Evolutionary conservation across 2,797 vertebrate species (phyloP).

Genomic region (Emydoidea blandingii): DNA sequence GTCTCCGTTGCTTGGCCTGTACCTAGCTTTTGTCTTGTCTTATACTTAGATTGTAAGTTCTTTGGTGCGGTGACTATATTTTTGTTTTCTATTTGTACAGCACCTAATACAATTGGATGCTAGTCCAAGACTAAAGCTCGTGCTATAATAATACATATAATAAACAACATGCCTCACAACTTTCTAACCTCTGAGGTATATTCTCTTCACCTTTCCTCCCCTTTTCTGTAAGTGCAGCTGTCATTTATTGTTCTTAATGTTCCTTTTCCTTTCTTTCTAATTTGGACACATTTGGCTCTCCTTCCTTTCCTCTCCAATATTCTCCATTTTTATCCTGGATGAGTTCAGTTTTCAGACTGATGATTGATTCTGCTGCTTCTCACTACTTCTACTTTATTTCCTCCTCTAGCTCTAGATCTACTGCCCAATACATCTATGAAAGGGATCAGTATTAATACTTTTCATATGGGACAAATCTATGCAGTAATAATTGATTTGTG

Average conservation of each 20-base stretch:
- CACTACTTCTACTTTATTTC: background rate
- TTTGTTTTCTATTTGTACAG: background rate
- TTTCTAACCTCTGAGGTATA: background rate
- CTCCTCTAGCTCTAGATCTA: background rate
- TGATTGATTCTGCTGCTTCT: background rate
- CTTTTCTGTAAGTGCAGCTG: background rate
- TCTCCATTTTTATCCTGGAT: background rate
- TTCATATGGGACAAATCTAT: background rate
- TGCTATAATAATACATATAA: background rate
- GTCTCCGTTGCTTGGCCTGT: background rate
- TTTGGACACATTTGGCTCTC: background rate
- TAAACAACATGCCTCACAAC: background rate
- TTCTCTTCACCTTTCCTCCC: background rate
- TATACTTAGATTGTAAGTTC: background rate
- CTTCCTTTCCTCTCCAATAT: background rate
- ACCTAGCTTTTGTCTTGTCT: background rate
- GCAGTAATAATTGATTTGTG: background rate
- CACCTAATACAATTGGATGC: background rate
- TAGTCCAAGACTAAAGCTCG: background rate
- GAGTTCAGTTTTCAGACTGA: background rate
- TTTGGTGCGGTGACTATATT: too few species aligned
- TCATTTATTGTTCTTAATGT: background rate
- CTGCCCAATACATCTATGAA: background rate
- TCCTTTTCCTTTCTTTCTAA: background rate
- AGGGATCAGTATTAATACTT: background rate